Evolutionary conservation across 2,113 vertebrate genomes (phyloP).

Genomic region (Triplophysa tibetana): DNA sequence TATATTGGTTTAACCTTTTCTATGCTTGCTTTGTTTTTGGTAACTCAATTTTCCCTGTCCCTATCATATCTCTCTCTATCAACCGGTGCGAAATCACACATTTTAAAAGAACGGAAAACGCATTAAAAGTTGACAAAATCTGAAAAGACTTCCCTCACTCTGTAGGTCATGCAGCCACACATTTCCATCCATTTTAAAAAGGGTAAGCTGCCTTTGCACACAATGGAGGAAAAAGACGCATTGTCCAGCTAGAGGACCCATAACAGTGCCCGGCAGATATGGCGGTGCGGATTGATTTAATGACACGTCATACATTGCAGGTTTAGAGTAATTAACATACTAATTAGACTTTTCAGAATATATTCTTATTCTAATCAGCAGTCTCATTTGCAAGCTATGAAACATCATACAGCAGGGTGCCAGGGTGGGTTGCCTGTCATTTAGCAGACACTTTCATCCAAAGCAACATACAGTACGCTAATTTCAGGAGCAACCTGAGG

Average conservation of each 20-base stretch:
- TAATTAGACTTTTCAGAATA: constrained; percentile 38
- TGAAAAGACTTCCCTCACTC: constrained; percentile 6
- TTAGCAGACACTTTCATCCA: constrained; percentile 25
- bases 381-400: constrained; percentile 31
- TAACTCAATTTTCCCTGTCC: neutral
- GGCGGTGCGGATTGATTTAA: constrained; percentile 28
- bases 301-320: constrained; percentile 31
- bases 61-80: neutral
- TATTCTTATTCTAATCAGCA: constrained; percentile 43
- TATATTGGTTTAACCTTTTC: constrained; percentile 21
- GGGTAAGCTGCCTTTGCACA: constrained; percentile 34
- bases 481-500: constrained; percentile 19
- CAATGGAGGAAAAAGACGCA: constrained; percentile 27
- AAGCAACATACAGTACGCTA: neutral
- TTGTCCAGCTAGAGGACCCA: constrained; percentile 6
- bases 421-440: constrained; percentile 27
- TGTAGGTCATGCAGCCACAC: constrained; percentile 30
- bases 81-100: neutral
- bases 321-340: constrained; percentile 36
- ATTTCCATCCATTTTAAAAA: constrained; percentile 45
- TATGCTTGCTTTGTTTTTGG: constrained; percentile 11
- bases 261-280: constrained; percentile 7
- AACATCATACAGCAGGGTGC: constrained; percentile 38
- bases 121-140: constrained; percentile 11
- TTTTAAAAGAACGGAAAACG: constrained; percentile 13